These are phyloP conservation scores for Andrena trimmerana DNA, from an alignment of 2,888 invertebrate species.

Conservation along the genomic window DNA sequence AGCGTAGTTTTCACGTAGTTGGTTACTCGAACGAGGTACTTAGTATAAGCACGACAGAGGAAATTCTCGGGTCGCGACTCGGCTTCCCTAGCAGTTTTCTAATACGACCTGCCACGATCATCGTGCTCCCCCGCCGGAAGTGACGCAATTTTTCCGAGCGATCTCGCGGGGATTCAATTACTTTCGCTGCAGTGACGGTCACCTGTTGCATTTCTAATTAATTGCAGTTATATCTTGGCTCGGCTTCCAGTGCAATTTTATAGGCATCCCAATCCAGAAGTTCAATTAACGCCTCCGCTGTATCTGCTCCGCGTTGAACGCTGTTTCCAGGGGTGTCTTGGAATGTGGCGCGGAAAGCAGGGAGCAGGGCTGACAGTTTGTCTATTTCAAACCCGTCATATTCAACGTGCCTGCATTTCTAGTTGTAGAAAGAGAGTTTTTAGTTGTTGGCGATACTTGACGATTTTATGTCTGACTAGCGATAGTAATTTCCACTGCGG, in stretches of 20 bases:
- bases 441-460: neutral
- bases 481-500: neutral
- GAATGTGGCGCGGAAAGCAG: neutral
- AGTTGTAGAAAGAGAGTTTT: neutral
- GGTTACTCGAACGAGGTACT: slow-evolving; percentile 66
- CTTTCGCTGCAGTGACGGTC: slow-evolving; percentile 26
- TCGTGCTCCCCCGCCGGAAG: slow-evolving; percentile 19
- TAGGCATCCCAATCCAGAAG: neutral
- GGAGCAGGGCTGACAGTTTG: neutral
- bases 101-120: slow-evolving; percentile 41
- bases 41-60: slow-evolving; percentile 65
- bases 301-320: neutral
- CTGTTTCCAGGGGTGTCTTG: neutral
- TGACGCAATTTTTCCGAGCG: slow-evolving; percentile 40
- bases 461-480: neutral
- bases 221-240: neutral
- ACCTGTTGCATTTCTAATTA: slow-evolving; percentile 62
- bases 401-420: neutral
- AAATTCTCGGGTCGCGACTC: slow-evolving; percentile 58
- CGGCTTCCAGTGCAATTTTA: neutral
- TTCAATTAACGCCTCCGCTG: neutral
- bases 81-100: slow-evolving; percentile 28
- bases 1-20: slow-evolving; percentile 71
- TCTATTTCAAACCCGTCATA: neutral
- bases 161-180: slow-evolving; percentile 44